Conservation (phyloP, 2,888 invertebrate species). For the Scotopteryx bipunctaria region DNA sequence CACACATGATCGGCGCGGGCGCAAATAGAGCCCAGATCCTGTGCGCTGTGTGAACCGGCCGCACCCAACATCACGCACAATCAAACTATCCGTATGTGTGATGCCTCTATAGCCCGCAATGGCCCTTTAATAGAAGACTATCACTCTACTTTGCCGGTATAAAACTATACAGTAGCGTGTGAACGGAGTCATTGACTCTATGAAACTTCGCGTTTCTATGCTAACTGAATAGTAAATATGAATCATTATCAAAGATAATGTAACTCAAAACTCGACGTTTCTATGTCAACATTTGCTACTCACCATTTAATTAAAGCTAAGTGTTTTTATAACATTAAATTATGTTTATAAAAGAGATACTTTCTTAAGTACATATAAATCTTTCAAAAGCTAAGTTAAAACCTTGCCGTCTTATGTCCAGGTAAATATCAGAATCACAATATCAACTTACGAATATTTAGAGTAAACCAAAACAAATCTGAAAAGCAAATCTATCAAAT, state of each 20-base stretch:
- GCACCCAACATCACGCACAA: slow-evolving; percentile 57
- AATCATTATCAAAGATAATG: slow-evolving; percentile 12
- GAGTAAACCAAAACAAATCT: slow-evolving; percentile 5
- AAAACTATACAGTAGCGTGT: slow-evolving; percentile 30
- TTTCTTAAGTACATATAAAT: too few species aligned
- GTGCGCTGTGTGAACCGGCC: slow-evolving; percentile 68
- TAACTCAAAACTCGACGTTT: background rate
- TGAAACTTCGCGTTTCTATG: slow-evolving; percentile 22
- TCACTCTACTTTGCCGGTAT: slow-evolving; percentile 26
- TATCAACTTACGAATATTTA: slow-evolving; percentile 20
- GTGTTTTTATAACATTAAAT: too few species aligned
- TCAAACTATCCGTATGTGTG: slow-evolving; percentile 45
- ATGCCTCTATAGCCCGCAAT: slow-evolving; percentile 29
- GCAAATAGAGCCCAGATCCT: slow-evolving; percentile 82
- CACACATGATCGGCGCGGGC: slow-evolving; percentile 66
- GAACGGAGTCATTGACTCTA: slow-evolving; percentile 34
- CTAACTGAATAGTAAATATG: slow-evolving; percentile 23
- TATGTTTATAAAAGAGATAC: background rate
- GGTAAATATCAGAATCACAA: slow-evolving; percentile 13
- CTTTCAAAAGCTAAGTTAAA: background rate
- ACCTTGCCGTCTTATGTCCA: slow-evolving; percentile 2
- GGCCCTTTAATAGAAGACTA: slow-evolving; percentile 39
- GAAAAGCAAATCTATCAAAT: slow-evolving; percentile 18
- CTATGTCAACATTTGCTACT: background rate
- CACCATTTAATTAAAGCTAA: background rate